Evolutionary conservation across 2,113 vertebrate species (phyloP).

Genomic region (Lathamus discolor): DNA sequence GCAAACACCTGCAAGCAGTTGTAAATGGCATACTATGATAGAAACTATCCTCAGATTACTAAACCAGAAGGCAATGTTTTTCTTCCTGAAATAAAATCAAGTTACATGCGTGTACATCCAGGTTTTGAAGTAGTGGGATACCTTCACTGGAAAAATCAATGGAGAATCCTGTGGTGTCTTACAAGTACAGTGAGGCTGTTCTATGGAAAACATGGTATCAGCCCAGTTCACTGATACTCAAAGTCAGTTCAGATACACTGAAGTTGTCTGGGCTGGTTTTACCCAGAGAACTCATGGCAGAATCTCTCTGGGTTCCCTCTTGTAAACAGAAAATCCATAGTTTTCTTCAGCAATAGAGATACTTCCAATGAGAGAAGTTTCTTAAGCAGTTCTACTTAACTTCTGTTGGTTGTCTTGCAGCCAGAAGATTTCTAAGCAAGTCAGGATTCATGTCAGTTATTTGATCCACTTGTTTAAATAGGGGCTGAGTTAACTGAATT

Average conservation of each 20-base stretch:
- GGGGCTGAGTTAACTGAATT: background rate
- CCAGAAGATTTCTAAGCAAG: background rate
- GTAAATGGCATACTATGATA: background rate
- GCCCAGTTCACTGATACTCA: background rate
- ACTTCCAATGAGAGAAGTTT: background rate
- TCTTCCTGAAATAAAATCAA: background rate
- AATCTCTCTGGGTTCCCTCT: background rate
- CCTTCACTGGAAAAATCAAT: background rate
- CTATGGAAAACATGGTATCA: background rate
- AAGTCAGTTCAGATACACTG: rapidly evolving
- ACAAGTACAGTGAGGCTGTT: background rate
- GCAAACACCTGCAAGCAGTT: conserved; percentile 9
- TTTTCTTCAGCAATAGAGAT: background rate
- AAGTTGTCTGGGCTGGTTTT: background rate
- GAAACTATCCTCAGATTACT: background rate
- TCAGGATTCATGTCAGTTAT: background rate
- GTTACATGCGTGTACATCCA: background rate
- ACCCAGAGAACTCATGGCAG: rapidly evolving
- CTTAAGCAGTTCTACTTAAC: background rate
- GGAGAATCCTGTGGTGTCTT: background rate
- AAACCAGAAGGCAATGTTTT: background rate
- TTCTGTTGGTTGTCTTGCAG: background rate
- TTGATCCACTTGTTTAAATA: background rate
- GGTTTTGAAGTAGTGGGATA: background rate
- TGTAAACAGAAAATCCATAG: background rate